Base-by-base conservation (phyloP, 2,888 invertebrate genomes). In the Amphipoea lucens region DNA sequence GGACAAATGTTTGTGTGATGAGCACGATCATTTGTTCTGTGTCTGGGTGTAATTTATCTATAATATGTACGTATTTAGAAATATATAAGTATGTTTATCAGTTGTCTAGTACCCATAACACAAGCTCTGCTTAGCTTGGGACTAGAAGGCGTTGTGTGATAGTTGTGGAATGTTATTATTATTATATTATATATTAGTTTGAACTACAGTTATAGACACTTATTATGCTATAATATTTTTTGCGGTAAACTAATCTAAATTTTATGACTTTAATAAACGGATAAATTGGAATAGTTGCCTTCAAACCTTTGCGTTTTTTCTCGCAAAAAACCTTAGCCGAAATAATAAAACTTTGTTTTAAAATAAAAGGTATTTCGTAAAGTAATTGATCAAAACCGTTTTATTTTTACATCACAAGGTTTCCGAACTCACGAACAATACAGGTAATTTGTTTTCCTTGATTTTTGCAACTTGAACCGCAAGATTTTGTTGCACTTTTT, bases 381-480 rank as follows among this genome's bases (percentile, higher is more conserved):
- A 48, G 45, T 74, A 45, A 83, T 68, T 29, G 23, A 29, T 42
- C n/a, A 57, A 80, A 57, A 63, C 17, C 9, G 14, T 45, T 70
- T 71, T 42, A 57, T 81, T 69, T 85, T 48, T 68, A 36, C 7
- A 17, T 17, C 14, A 42, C 76, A 86, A 76, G 82, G 83, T 76
- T 86, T 14, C 7, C 20, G 42, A 70, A 82, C 7, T 20, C 82
- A 83, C 86, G 83, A 76, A 75, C 7, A 72, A 71, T 57, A 42
- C 42, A 65, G 69, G 17, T 65, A 40, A 82, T 82, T 75, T 4
- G 63, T 29, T 84, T 62, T 82, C 45, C 54, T 84, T 63, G 51
- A 85, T 69, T 68, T 78, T 62, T 63, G 60, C 51, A 76, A 20
- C n/a, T 60, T 17, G 9, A 48, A 40, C 14, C 7, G 60, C 51